phyloP scores from a whole-genome alignment of 2,113 vertebrate genomes.

The Thoracochromis brauschi region DNA sequence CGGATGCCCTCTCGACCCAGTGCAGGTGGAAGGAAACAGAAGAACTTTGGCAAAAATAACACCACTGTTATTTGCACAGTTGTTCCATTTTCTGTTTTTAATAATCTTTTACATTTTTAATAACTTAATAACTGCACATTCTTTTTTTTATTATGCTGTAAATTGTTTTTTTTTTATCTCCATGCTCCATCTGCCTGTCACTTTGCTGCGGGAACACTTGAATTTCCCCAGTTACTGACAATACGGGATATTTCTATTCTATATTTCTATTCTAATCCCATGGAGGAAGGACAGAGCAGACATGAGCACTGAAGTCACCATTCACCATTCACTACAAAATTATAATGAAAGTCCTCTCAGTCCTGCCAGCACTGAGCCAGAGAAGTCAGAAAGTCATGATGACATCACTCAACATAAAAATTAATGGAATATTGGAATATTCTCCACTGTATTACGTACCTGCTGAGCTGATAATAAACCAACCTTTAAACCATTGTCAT shows the following conservation, averaged over 20 bases:
- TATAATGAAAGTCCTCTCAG: slow-evolving; percentile 10
- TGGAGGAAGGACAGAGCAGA: background rate
- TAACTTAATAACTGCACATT: background rate
- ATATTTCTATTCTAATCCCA: background rate
- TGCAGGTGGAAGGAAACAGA: background rate
- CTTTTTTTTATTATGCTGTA: accelerated
- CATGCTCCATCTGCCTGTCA: background rate
- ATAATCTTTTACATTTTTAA: background rate
- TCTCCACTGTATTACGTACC: background rate
- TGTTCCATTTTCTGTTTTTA: background rate
- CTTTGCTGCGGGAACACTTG: background rate
- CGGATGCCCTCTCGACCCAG: background rate
- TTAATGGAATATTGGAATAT: background rate
- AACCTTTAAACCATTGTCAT: background rate
- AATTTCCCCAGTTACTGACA: background rate
- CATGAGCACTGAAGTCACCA: background rate
- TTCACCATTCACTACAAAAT: background rate
- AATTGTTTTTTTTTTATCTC: background rate
- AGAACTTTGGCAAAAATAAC: background rate
- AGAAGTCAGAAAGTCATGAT: slow-evolving; percentile 12
- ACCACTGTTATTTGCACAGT: background rate
- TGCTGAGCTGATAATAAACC: background rate
- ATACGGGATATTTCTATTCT: background rate
- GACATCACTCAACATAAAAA: slow-evolving; percentile 15
- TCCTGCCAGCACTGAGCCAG: background rate